Evolutionary conservation across 2,113 vertebrate species (phyloP), one percentile per base, ranked within the genome.

Genomic region (Pangasianodon gigas): DNA sequence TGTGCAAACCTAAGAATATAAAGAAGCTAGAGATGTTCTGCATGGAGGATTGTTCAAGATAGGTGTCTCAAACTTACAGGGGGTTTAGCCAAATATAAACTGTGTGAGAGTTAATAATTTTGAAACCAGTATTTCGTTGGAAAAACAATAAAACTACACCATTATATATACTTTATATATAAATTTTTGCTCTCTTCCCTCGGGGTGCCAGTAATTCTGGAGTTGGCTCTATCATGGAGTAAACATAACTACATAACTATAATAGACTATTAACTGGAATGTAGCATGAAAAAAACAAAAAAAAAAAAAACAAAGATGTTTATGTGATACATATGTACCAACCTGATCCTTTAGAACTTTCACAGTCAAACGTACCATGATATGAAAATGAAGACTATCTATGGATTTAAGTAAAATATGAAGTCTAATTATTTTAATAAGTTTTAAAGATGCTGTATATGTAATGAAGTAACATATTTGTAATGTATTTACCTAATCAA

Each of bases 331-430:
- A 79, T 84, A 75, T 44, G 37, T 44, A 74, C 74, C 18, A 46
- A 46, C 75, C 75, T 77, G 75, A 77, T 77, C 75, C 44, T 46
- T 44, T 26, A 1, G 44, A 77, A 26, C 41, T 26, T 77, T 51
- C 6, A 80, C 11, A 51, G 13, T 80, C 77, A 51, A 51, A 80
- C 11, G 11, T 51, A 80, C 26, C 26, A 51, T 51, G 77, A 89
- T 44, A 89, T 89, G 84, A 56, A 89, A 56, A 88, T 91, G 87
- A 44, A 83, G 51, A 44, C 26, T 37, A 48, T 80, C 9, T 48
- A 62, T 11, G 1, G 11, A 67, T 88, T 62, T 81, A 81, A 26
- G 14, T 67, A 62, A 85, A 85, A n/a, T 51, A 46, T 85, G 10
- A 75, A 58, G 37, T 52, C 6, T 74, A 29, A 4, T 60, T 44